Percentiles rank a stretch among this genome's conserved stretches.
These are phyloP conservation scores for Streblospio benedicti DNA, from an alignment of 1,140 invertebrate genomes.

Conservation along the genomic window DNA sequence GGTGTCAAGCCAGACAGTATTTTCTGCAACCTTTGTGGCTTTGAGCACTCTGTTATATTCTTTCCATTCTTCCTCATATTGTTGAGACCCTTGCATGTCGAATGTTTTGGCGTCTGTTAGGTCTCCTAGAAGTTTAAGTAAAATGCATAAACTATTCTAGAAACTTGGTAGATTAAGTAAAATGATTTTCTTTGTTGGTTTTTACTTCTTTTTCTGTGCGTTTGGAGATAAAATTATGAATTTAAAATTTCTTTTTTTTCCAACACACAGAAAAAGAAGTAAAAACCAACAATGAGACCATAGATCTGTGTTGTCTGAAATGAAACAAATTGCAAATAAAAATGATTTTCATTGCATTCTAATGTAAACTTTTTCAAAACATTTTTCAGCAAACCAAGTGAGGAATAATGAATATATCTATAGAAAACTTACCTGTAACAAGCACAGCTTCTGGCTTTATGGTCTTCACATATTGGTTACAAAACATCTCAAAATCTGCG, in stretches of 20 bases:
- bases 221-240: no score
- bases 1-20: constrained; percentile 79
- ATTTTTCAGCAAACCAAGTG: constrained; percentile 1
- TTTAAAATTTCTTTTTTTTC: no score
- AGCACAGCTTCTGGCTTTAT: constrained; percentile 74
- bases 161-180: background rate
- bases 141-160: background rate
- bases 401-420: constrained; percentile 6
- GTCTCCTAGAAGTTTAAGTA: constrained; percentile 58
- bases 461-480: constrained; percentile 60
- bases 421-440: constrained; percentile 50
- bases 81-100: constrained; percentile 70
- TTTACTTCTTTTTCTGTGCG: no score
- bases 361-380: constrained; percentile 10
- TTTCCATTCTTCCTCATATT: constrained; percentile 76
- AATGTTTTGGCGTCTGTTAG: constrained; percentile 77
- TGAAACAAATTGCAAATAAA: no score
- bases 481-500: constrained; percentile 71
- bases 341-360: no score
- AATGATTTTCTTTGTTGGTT: no score
- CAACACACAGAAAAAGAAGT: no score
- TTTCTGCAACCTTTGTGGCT: constrained; percentile 58
- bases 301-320: no score
- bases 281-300: no score
- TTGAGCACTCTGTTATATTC: constrained; percentile 66